Conservation (phyloP, 2,113 vertebrate species). For the Tachycineta bicolor region DNA sequence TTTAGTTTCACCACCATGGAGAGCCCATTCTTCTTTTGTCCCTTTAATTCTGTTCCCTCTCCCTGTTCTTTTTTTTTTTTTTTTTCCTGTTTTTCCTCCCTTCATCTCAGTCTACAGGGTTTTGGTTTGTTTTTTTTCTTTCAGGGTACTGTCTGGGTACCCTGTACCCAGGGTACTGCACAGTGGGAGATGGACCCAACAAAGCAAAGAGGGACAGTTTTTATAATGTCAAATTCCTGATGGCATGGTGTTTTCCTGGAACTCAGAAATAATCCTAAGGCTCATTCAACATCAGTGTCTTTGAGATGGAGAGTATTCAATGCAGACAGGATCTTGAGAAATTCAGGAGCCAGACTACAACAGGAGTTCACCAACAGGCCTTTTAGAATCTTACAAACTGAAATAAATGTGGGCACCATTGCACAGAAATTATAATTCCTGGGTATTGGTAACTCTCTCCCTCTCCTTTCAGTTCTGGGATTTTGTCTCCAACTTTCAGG, state of each 20-base stretch:
- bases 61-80: neutral
- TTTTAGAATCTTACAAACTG: neutral
- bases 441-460: rapidly evolving
- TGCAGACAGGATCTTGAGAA: neutral
- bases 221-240: neutral
- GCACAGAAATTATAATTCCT: neutral
- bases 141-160: neutral
- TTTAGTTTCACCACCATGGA: neutral
- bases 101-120: neutral
- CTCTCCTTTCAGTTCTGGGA: neutral
- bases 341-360: neutral
- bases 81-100: neutral
- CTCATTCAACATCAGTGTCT: rapidly evolving
- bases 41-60: neutral
- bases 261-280: neutral
- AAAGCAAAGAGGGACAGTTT: neutral
- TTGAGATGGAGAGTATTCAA: neutral
- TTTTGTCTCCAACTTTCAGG: neutral
- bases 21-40: neutral
- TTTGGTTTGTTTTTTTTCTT: neutral
- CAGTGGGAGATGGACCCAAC: neutral
- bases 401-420: neutral
- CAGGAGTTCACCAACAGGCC: neutral
- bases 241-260: neutral
- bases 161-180: neutral